Evolutionary conservation across 2,797 vertebrate genomes (phyloP), one percentile per base, ranked within the genome.

Genomic region (Serranus cabrilla): DNA sequence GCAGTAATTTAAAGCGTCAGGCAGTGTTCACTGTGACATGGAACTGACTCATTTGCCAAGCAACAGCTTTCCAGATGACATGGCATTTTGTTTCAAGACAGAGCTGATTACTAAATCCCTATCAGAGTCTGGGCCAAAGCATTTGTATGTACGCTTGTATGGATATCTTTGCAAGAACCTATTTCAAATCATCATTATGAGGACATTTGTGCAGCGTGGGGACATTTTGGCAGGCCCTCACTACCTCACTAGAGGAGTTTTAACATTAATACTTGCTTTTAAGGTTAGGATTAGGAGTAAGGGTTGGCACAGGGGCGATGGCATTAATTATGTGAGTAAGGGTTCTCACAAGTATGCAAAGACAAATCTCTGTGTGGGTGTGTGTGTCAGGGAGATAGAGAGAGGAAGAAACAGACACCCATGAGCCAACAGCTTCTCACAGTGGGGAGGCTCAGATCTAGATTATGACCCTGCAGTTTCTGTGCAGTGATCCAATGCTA

Each of bases 11-110:
- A 74, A 60, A 52, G 25, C 51, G 21, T 58, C 21, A 55, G 62
- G 5, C 20, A 37, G 25, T 16, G n/a, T 54, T 64, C 50, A 50
- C 52, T 12, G 1, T 68, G 73, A 77, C 42, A 37, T 37, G 43
- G 21, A 23, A 66, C 37, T 54, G 46, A 64, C 39, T 84, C 51
- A 58, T 55, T 73, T 63, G 39, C 34, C 5, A 58, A 63, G 18
- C 39, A 77, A 50, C 62, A 59, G 76, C 52, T 78, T 67, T 49
- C 43, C 40, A 52, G 46, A 77, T 62, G 77, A 81, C 69, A 75
- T n/a, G 23, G 69, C 65, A 71, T 51, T 80, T 81, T 76, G 39
- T 62, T 71, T 65, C 37, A 46, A 76, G 71, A 78, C 51, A 74
- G 42, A 47, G 72, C 46, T 76, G 68, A 80, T 74, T 74, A 73